Percentiles rank a stretch among this genome's conserved stretches.
phyloP scores from a whole-genome alignment of 1,140 invertebrate species.

The Cydia pomonella region DNA sequence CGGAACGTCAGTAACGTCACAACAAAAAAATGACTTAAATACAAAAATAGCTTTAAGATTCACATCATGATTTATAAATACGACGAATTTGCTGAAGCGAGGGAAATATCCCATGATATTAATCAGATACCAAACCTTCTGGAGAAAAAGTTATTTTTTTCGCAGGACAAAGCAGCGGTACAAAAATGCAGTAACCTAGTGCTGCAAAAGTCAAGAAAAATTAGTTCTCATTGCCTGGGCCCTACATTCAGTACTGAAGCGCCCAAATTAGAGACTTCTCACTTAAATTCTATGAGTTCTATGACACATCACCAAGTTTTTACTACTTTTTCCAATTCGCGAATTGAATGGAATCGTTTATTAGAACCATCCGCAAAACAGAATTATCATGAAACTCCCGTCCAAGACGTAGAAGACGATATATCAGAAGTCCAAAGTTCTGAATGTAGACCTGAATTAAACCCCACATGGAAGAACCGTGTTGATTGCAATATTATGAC shows the following conservation, averaged over 20 bases:
- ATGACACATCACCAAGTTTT: background rate
- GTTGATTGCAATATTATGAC: slow-evolving; percentile 57
- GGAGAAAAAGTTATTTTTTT: background rate
- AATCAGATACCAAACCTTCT: background rate
- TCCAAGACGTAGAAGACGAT: slow-evolving; percentile 15
- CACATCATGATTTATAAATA: background rate
- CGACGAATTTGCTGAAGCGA: background rate
- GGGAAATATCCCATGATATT: background rate
- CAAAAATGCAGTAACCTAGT: background rate
- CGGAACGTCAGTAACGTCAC: slow-evolving; percentile 15
- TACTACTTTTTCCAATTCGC: background rate
- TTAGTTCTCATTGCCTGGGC: slow-evolving; percentile 42
- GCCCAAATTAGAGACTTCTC: slow-evolving; percentile 43
- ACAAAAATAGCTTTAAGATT: slow-evolving; percentile 9
- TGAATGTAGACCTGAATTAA: slow-evolving; percentile 38
- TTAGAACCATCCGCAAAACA: slow-evolving; percentile 39
- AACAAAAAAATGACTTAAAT: background rate
- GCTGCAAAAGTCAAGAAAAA: slow-evolving; percentile 38
- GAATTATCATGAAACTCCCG: slow-evolving; percentile 15
- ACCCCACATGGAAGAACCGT: background rate
- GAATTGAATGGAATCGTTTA: slow-evolving; percentile 42
- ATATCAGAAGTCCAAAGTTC: slow-evolving; percentile 21
- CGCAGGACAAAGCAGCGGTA: background rate
- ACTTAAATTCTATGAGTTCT: slow-evolving; percentile 28
- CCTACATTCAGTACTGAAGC: slow-evolving; percentile 38